Evolutionary conservation across 2,888 invertebrate genomes (phyloP).

Genomic region (Apamea anceps): DNA sequence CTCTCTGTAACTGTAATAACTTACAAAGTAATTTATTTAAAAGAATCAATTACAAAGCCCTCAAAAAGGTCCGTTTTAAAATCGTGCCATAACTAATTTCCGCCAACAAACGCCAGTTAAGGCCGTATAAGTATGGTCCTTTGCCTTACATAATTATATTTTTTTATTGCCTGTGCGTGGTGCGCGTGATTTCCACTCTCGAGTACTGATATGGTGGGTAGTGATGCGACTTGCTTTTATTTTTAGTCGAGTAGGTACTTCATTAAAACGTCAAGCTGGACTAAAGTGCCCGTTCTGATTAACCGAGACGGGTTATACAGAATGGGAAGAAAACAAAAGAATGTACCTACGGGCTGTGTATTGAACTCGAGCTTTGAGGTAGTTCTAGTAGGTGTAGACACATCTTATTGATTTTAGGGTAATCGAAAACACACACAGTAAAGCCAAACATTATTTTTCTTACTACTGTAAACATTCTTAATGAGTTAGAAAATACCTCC

Average conservation of each 20-base stretch:
- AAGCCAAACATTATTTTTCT: conserved; percentile 10
- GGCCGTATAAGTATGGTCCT: conserved; percentile 53
- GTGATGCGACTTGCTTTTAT: conserved; percentile 60
- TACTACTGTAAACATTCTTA: conserved; percentile 30
- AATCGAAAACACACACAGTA: conserved; percentile 12
- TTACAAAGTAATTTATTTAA: conserved; percentile 31
- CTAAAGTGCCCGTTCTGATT: conserved; percentile 47
- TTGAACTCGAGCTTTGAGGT: background rate
- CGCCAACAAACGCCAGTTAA: conserved; percentile 58
- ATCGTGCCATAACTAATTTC: conserved; percentile 57
- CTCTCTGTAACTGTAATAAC: conserved; percentile 10
- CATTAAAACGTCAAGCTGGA: conserved; percentile 55
- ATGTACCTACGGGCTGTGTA: conserved; percentile 1
- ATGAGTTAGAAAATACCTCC: conserved; percentile 27
- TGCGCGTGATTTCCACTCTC: conserved; percentile 66
- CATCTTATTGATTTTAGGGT: conserved; percentile 15
- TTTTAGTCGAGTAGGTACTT: conserved; percentile 63
- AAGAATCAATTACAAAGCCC: conserved; percentile 42
- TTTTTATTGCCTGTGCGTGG: conserved; percentile 67
- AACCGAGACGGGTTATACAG: conserved; percentile 43
- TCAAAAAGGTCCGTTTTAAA: conserved; percentile 26
- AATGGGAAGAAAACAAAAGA: conserved; percentile 34
- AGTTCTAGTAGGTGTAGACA: background rate
- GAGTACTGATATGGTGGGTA: conserved; percentile 61
- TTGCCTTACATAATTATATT: conserved; percentile 68